These are phyloP conservation scores for Bombus fervidus DNA, from an alignment of 1,140 invertebrate species.

Conservation along the genomic window DNA sequence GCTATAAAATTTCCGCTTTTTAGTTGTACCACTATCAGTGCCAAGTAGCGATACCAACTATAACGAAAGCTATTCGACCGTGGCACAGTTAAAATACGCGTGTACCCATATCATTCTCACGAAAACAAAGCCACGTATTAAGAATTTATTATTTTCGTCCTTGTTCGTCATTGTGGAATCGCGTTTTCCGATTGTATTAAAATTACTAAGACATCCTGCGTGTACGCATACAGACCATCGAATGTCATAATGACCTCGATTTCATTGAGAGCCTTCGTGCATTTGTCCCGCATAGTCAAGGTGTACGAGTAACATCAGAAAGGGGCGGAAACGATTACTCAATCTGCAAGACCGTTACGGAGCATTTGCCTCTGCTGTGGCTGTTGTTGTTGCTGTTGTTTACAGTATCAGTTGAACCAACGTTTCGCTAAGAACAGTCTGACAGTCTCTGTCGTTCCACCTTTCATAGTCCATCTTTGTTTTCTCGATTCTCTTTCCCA, in stretches of 20 bases:
- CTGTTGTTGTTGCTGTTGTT: conserved; percentile 59
- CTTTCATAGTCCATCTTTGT: background rate
- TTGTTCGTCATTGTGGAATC: background rate
- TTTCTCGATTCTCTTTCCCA: background rate
- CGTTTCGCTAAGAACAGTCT: conserved; percentile 33
- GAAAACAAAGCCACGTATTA: background rate
- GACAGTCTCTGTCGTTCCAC: background rate
- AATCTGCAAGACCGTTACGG: conserved; percentile 57
- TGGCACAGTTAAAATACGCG: no score
- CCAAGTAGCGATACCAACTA: no score
- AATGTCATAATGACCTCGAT: background rate
- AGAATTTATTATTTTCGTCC: background rate
- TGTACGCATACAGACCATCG: background rate
- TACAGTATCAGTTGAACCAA: conserved; percentile 41
- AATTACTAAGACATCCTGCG: background rate
- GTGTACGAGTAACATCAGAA: conserved; percentile 25
- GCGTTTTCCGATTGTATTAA: background rate
- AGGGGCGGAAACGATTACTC: conserved; percentile 62
- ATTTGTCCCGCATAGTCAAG: conserved; percentile 29
- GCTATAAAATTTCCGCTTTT: no score
- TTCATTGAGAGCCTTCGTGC: no score
- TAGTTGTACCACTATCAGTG: no score
- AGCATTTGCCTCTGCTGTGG: conserved; percentile 44
- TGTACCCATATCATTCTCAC: no score
- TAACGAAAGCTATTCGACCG: no score